Base-by-base conservation (phyloP, 2,888 invertebrate genomes). In the Leptarthrus brevirostris region DNA sequence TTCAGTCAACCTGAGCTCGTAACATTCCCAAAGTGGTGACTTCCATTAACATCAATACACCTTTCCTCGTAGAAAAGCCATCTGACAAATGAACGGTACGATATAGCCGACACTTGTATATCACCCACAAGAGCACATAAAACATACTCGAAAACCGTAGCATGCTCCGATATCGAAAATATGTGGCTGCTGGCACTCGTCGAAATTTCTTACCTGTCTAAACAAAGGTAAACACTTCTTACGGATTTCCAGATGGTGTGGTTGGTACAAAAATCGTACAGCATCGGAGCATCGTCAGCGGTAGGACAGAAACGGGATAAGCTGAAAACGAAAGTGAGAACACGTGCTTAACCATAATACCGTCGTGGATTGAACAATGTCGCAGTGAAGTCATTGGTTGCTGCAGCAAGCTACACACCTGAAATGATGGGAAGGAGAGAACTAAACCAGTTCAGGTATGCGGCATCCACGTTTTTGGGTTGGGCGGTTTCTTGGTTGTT, bases 401-500 rank as follows among this genome's bases (percentile, higher is more conserved):
- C 20, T n/a, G 2, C 10, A 6, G 56, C 30, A 4, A 30, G 53
- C 53, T 2, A 22, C 5, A 12, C 36, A 61, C 40, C 61, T 20
- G 14, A 58, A 14, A 36, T 26, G 20, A n/a, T 61, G 40, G n/a
- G 44, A 61, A 40, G 61, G 61, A 61, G 66, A 66, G 66, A 66
- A 66, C 66, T 66, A 66, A 66, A 66, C 66, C 66, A 66, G 66
- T 66, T 66, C 66, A 66, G 66, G 66, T 66, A 44, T 34, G 53
- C 20, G 36, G 20, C 73, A 74, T 76, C 72, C 30, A 36, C 66
- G 72, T 75, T 70, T 72, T 75, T 71, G 66, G 72, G 58, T 34
- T 75, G 75, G 74, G 73, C 54, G 73, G 73, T 66, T 61, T 75
- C 61, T 72, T 71, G n/a, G n/a, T n/a, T n/a, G n/a, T n/a, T n/a